Base-by-base conservation (phyloP, 2,888 invertebrate genomes). In the Dasysyrphus tricinctus region DNA sequence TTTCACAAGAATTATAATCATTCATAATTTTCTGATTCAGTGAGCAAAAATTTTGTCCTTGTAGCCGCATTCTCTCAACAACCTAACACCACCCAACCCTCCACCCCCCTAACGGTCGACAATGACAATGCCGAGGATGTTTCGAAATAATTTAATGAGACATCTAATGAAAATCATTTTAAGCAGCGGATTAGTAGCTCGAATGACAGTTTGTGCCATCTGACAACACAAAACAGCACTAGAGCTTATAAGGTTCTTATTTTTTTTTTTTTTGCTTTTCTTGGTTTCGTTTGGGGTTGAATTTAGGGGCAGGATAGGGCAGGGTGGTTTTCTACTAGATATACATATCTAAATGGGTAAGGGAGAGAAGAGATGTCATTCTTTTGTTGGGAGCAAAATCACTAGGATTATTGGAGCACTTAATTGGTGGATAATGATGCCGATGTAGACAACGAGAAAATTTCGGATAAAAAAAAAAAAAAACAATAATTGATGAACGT, bases 81-180 rank as follows among this genome's bases (percentile, higher is more conserved):
- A 54, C 51, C 51, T 24, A 3, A 19, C 11, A 9, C 39, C n/a
- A 14, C 44, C 9, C 9, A 5, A 1, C 9, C 9, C 6, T 7
- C 24, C 14, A 6, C 7, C 32, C 54, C 4, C 1, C 8, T 7
- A 1, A 9, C 32, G 7, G 65, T 77, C 80, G 44, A 74, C 29
- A 42, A 67, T 65, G 79, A 80, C 84, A 84, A 84, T 81, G 51
- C 24, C 2, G 74, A 37, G 49, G 37, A 74, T 81, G 80, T 78
- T 85, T 78, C 74, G 77, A 78, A 81, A 85, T 85, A 81, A 85
- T 85, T 85, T 85, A 80, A 85, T 85, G 85, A 81, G 81, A 85
- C 85, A 81, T 85, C 77, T 85, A 81, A 85, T 81, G 85, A 77
- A 78, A 85, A 81, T 77, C 77, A 85, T 85, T 81, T 85, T 81